These are phyloP conservation scores for Saiga tatarica DNA, from an alignment of 2,113 vertebrate species.

Conservation along the genomic window DNA sequence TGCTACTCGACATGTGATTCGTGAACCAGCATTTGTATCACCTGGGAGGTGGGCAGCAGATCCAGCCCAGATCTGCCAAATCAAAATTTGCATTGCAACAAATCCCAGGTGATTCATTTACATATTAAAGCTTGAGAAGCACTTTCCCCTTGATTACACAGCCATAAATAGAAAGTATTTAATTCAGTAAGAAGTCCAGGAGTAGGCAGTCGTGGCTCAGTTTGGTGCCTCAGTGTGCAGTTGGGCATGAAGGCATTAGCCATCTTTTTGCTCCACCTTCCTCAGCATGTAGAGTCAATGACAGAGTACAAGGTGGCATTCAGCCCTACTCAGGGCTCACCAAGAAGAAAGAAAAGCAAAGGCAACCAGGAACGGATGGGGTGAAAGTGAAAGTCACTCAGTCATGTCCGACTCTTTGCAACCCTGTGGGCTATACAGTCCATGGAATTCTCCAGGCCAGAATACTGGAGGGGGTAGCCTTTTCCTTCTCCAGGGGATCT, in stretches of 20 bases:
- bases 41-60: background rate
- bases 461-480: background rate
- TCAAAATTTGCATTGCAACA: constrained; percentile 1
- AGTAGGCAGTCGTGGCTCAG: background rate
- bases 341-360: background rate
- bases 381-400: background rate
- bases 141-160: background rate
- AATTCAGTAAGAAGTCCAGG: background rate
- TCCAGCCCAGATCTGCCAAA: background rate
- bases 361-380: background rate
- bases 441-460: background rate
- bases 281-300: background rate
- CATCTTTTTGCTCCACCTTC: background rate
- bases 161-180: background rate
- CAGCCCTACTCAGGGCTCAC: background rate
- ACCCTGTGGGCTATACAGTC: background rate
- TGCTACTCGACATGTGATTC: background rate
- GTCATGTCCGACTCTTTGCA: background rate
- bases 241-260: background rate
- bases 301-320: background rate
- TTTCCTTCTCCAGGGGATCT: background rate
- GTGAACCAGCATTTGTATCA: background rate
- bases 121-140: background rate
- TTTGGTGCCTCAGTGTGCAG: background rate
- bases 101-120: background rate